Evolutionary conservation across 2,797 vertebrate genomes (phyloP), one percentile per base, ranked within the genome.

Genomic region (Cyprinodon diabolis): DNA sequence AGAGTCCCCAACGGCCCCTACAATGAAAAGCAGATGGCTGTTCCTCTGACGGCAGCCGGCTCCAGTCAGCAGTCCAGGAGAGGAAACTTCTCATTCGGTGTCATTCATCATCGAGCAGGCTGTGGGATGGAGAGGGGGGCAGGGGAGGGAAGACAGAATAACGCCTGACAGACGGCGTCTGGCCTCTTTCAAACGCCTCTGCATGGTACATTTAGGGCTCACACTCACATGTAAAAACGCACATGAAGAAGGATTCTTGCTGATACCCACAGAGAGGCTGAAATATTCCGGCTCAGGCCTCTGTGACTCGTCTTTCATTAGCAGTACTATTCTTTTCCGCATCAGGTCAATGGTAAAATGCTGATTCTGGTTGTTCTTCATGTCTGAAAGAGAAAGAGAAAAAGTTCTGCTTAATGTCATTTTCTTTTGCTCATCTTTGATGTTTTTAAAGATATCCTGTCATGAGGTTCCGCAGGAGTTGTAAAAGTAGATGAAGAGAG

Each of bases 1-100:
- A 77, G 58, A 79, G 74, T 75, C 86, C 84, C 78, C 13, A 30
- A 63, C 19, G 76, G 85, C 83, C 82, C 79, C 76, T 74, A 90
- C 92, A 92, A 94, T 93, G 91, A 92, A 93, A 94, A 94, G 92
- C 93, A 94, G 93, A 94, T 94, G 93, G 90, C 89, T 49, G 35
- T 65, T 81, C 79, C 76, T 89, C 76, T 94, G 92, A 93, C 75
- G 76, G 91, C 90, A 89, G 85, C 81, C 79, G 81, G 87, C 90
- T 85, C 85, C 87, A 88, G 76, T 85, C 84, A 19, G 87, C 88
- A 84, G 91, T 92, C 90, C 90, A 89, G 85, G 90, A 94, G 92
- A 95, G 93, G 94, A 93, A 94, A 94, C 91, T 93, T 94, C 93
- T 94, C 84, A 92, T 95, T 93, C 91, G 73, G 82, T 87, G 62